A percentile compares a stretch with the other conserved stretches of the same genome.
Evolutionary conservation across 2,888 invertebrate genomes (phyloP).

Genomic region (Kryphioiulus occultus): DNA sequence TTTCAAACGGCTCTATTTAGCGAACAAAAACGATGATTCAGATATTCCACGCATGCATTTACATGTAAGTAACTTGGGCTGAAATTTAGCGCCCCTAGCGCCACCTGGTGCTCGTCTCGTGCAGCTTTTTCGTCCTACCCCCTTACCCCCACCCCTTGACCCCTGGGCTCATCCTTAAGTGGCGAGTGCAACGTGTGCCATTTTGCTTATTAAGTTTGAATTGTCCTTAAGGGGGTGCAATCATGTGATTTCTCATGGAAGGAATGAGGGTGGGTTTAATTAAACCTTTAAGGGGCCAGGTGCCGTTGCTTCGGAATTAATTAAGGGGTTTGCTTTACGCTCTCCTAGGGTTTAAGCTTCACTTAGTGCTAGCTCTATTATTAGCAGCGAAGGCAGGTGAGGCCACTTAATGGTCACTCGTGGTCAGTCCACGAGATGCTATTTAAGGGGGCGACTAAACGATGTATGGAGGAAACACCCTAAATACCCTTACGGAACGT

Average conservation of each 20-base stretch:
- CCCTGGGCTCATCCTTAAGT: background rate
- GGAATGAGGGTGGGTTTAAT: constrained; percentile 5
- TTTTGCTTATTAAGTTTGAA: background rate
- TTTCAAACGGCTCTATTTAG: background rate
- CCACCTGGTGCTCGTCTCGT: background rate
- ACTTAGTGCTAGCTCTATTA: background rate
- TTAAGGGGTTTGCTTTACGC: background rate
- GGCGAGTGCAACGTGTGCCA: background rate
- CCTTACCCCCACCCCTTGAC: background rate
- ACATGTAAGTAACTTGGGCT: too few species aligned
- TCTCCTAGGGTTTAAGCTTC: background rate
- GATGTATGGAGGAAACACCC: too few species aligned
- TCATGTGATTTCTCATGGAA: background rate
- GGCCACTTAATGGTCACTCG: background rate
- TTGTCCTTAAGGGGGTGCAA: background rate
- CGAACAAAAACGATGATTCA: too few species aligned
- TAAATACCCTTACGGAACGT: too few species aligned
- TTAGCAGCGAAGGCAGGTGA: constrained; percentile 5
- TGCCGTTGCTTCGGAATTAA: background rate
- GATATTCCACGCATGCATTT: too few species aligned
- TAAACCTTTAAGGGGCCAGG: background rate
- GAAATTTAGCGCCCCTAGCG: background rate
- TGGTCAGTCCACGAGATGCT: background rate
- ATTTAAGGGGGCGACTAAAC: too few species aligned
- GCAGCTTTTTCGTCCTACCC: background rate